Evolutionary conservation across 2,888 invertebrate genomes (phyloP).

Genomic region (Brachypalpus laphriformis): DNA sequence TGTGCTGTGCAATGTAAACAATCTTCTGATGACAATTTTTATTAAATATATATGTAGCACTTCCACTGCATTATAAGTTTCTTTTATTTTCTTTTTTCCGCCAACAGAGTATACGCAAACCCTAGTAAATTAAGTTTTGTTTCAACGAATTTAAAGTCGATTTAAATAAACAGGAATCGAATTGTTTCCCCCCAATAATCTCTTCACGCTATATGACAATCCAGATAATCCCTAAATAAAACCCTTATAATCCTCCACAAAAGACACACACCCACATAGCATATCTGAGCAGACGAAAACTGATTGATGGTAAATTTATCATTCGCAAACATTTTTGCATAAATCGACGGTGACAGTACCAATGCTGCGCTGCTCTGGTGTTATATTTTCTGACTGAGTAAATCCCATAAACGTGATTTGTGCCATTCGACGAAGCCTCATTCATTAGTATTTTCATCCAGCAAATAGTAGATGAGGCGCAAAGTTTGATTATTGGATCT

Average conservation of each 20-base stretch:
- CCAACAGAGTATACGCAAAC: neutral
- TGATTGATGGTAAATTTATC: constrained; percentile 52
- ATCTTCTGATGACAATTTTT: neutral
- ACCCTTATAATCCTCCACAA: constrained; percentile 35
- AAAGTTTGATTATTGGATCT: constrained; percentile 56
- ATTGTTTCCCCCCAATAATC: constrained; percentile 11
- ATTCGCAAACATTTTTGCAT: constrained; percentile 67
- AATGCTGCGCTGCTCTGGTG: constrained; percentile 6
- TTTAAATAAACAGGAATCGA: neutral
- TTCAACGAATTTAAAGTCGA: constrained; percentile 11
- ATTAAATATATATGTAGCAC: too few relatives aligned
- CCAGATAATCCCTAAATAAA: constrained; percentile 36
- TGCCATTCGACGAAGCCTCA: constrained; percentile 75
- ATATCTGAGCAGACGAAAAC: constrained; percentile 14
- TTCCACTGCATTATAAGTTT: neutral
- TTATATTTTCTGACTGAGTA: constrained; percentile 67
- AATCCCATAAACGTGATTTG: constrained; percentile 77
- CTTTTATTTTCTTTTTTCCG: neutral
- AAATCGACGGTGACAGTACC: constrained; percentile 34
- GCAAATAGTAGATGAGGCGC: constrained; percentile 59
- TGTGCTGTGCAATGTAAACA: neutral
- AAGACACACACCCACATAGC: constrained; percentile 20
- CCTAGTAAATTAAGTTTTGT: too few relatives aligned
- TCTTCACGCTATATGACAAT: constrained; percentile 4
- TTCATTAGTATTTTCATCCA: constrained; percentile 72